Conservation (phyloP, 1,140 invertebrate species). For the Centruroides sculpturatus region DNA sequence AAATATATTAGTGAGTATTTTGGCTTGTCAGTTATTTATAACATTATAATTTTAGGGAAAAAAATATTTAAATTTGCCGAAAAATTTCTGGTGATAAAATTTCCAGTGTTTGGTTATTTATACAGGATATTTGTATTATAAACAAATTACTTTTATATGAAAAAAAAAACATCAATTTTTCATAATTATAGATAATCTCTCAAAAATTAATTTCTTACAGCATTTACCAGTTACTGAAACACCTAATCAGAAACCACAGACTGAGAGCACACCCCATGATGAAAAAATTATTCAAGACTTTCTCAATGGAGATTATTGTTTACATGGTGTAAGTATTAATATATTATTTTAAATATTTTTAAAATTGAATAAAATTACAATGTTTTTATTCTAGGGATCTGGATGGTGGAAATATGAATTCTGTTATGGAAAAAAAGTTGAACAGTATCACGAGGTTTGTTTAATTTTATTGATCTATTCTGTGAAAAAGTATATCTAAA, state of each 20-base stretch:
- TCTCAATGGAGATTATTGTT: slow-evolving; percentile 64
- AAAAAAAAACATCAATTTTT: too few relatives aligned
- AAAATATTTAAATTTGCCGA: too few relatives aligned
- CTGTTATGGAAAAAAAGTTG: slow-evolving; percentile 76
- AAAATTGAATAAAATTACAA: not conserved
- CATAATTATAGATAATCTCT: too few relatives aligned
- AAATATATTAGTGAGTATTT: too few relatives aligned
- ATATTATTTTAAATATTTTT: not conserved
- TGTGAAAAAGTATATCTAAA: not conserved
- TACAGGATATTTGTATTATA: too few relatives aligned
- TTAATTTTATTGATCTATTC: not conserved
- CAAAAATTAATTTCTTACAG: too few relatives aligned
- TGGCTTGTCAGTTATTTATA: too few relatives aligned
- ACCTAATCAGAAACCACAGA: not conserved
- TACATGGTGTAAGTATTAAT: slow-evolving; percentile 49
- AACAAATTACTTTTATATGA: too few relatives aligned
- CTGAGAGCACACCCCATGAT: slow-evolving; percentile 29
- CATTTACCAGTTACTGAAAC: too few relatives aligned
- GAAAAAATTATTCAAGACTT: slow-evolving; percentile 53
- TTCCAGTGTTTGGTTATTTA: too few relatives aligned
- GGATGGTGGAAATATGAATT: slow-evolving; percentile 98
- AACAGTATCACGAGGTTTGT: slow-evolving; percentile 65
- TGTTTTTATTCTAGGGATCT: slow-evolving; percentile 47
- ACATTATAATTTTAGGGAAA: too few relatives aligned
- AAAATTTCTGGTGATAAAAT: too few relatives aligned